A percentile compares a stretch with the other conserved stretches of the same genome.
These are phyloP conservation scores for Tolypeutes matacus DNA, from an alignment of 2,797 vertebrate species.

Conservation along the genomic window DNA sequence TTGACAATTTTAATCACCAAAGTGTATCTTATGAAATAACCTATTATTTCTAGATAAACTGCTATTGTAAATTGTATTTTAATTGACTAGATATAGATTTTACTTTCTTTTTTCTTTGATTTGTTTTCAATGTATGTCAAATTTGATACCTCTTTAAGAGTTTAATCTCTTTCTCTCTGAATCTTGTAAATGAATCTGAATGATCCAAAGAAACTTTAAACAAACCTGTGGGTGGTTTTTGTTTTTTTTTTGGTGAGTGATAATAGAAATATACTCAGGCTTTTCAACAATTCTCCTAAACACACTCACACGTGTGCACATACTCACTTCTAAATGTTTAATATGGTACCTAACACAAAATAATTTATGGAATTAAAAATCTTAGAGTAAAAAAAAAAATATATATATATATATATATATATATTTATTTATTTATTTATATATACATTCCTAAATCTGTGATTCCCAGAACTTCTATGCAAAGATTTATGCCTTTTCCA, in stretches of 20 bases:
- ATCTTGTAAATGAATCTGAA: background rate
- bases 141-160: background rate
- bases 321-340: background rate
- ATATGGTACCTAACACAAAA: background rate
- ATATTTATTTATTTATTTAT: too few relatives aligned
- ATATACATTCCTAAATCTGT: rapidly evolving
- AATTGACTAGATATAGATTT: background rate
- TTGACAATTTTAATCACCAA: background rate
- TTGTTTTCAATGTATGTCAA: background rate
- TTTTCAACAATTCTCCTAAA: background rate
- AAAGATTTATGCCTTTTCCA: background rate
- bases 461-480: background rate
- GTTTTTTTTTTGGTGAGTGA: background rate
- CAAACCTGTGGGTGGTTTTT: background rate
- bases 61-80: background rate
- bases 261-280: background rate
- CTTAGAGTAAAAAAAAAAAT: background rate
- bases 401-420: too few relatives aligned
- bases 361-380: background rate
- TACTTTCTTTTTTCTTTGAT: background rate
- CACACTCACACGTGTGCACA: background rate
- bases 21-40: background rate
- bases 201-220: background rate
- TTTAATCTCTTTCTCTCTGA: background rate
- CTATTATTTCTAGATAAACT: background rate